These are phyloP conservation scores for Cassiopea xamachana DNA, from an alignment of 30 jellyfish, hydroid and myxozoan genomes.

Conservation along the genomic window DNA sequence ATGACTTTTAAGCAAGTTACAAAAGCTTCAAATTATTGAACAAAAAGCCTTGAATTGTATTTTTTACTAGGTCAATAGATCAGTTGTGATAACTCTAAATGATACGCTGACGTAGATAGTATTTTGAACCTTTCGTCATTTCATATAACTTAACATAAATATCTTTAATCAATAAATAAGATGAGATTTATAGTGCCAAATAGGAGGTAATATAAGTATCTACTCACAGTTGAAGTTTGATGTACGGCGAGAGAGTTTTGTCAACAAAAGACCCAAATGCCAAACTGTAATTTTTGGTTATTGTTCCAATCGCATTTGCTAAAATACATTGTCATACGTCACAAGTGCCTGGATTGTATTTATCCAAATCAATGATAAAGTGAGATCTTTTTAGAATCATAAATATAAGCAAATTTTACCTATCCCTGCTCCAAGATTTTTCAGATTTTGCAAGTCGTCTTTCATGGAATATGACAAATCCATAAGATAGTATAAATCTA, in stretches of 20 bases:
- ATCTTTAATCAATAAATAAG: too few species aligned
- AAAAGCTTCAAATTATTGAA: too few species aligned
- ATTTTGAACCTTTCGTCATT: too few species aligned
- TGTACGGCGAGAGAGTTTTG: constrained; percentile 88
- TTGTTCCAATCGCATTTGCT: constrained; percentile 81
- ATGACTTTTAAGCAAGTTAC: too few species aligned
- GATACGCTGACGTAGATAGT: too few species aligned
- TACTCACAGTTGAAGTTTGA: constrained; percentile 75
- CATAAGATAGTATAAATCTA: constrained; percentile 93
- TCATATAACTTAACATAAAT: too few species aligned
- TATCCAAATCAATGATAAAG: too few species aligned
- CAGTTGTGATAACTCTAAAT: too few species aligned
- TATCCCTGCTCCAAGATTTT: constrained; percentile 79
- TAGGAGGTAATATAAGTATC: background rate
- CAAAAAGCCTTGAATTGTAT: too few species aligned
- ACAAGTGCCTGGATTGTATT: too few species aligned
- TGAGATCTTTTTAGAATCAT: background rate
- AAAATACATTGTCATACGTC: background rate
- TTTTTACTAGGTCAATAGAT: too few species aligned
- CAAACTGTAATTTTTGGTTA: constrained; percentile 82
- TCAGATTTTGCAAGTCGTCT: constrained; percentile 83
- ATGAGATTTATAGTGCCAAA: too few species aligned
- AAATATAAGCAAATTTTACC: constrained; percentile 39
- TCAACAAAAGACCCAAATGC: constrained; percentile 97
- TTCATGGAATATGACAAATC: constrained; percentile 97